These are phyloP conservation scores for Cheilosia grossa DNA, from an alignment of 2,888 invertebrate species.

Conservation along the genomic window DNA sequence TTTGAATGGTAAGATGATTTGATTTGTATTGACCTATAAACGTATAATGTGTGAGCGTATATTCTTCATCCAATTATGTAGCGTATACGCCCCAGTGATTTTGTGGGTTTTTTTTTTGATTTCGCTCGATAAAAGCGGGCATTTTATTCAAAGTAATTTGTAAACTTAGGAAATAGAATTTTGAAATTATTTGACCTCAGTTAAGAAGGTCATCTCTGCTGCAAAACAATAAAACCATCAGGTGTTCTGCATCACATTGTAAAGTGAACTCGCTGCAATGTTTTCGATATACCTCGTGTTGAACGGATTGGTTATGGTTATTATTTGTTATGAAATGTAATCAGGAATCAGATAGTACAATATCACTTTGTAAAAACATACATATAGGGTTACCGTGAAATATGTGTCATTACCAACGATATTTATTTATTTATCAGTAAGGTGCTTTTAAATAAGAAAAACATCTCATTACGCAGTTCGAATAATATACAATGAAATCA, in stretches of 20 bases:
- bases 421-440: background rate
- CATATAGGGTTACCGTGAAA: background rate
- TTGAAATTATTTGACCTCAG: background rate
- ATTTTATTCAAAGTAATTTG: background rate
- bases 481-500: background rate
- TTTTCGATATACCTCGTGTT: background rate
- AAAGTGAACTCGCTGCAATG: background rate
- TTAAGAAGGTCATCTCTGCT: background rate
- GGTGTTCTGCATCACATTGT: background rate
- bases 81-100: slow-evolving; percentile 8
- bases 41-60: background rate
- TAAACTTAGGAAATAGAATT: too few species aligned
- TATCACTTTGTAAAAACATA: slow-evolving; percentile 6
- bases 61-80: slow-evolving; percentile 13
- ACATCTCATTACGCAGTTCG: background rate
- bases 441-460: background rate
- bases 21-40: background rate
- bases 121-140: background rate
- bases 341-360: slow-evolving; percentile 9
- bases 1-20: too few species aligned
- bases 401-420: background rate
- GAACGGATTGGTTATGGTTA: background rate
- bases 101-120: background rate
- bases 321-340: background rate
- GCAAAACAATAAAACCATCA: background rate